A percentile compares a stretch with the other conserved stretches of the same genome.
phyloP scores from a whole-genome alignment of 2,888 invertebrate species.

The Epicampocera succincta region DNA sequence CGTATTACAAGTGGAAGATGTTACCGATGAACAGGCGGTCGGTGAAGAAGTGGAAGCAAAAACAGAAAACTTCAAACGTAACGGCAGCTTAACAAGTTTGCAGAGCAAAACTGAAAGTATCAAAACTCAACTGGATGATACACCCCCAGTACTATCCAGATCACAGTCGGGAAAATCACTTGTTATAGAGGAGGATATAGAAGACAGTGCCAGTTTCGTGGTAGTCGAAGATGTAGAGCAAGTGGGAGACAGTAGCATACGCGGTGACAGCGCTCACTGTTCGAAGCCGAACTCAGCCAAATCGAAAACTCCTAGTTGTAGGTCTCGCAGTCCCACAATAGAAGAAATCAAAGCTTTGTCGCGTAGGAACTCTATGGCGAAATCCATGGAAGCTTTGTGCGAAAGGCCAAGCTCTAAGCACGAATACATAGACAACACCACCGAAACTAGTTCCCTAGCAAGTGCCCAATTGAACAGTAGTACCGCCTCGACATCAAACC shows the following conservation, averaged over 20 bases:
- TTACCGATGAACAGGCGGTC: slow-evolving; percentile 68
- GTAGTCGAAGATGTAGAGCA: slow-evolving; percentile 72
- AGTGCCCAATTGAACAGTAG: slow-evolving; percentile 72
- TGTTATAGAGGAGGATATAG: slow-evolving; percentile 81
- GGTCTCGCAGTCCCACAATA: slow-evolving; percentile 72
- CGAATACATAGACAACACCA: slow-evolving; percentile 72
- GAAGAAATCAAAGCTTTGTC: slow-evolving; percentile 73
- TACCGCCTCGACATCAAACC: slow-evolving; percentile 61
- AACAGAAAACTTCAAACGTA: slow-evolving; percentile 67
- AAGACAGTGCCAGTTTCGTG: slow-evolving; percentile 75
- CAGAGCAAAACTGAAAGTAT: slow-evolving; percentile 77
- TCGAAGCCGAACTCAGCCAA: slow-evolving; percentile 56
- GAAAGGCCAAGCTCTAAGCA: slow-evolving; percentile 73
- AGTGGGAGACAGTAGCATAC: slow-evolving; percentile 25
- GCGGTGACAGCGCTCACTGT: slow-evolving; percentile 40
- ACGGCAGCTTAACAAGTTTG: slow-evolving; percentile 74
- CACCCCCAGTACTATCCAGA: slow-evolving; percentile 75
- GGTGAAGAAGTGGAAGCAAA: slow-evolving; percentile 53
- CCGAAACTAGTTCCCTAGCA: slow-evolving; percentile 75
- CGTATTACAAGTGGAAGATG: slow-evolving; percentile 62
- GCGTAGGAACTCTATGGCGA: slow-evolving; percentile 72
- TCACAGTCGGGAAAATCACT: slow-evolving; percentile 82
- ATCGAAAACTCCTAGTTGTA: slow-evolving; percentile 39
- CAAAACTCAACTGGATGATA: slow-evolving; percentile 75
- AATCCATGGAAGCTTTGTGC: slow-evolving; percentile 78